phyloP scores from a whole-genome alignment of 2,113 vertebrate genomes.

The Ictalurus furcatus region DNA sequence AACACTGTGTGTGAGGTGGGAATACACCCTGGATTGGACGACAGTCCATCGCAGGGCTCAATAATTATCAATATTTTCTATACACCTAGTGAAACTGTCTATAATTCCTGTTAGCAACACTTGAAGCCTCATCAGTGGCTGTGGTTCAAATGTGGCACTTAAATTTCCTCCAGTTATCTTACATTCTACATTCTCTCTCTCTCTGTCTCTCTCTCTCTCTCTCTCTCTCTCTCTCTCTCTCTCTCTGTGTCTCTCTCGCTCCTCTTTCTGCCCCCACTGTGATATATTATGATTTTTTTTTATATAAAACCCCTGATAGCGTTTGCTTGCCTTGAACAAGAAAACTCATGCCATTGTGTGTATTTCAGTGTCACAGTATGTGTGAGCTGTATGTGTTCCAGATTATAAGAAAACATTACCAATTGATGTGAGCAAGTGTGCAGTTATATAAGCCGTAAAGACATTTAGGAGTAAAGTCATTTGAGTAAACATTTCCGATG shows the following conservation, averaged over 20 bases:
- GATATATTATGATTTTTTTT: not conserved
- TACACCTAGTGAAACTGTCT: not conserved
- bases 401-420: not conserved
- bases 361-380: not conserved
- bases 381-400: not conserved
- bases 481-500: not conserved
- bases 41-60: not conserved
- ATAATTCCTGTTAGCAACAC: not conserved
- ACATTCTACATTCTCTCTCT: not conserved
- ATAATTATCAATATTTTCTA: not conserved
- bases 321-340: not conserved
- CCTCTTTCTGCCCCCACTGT: too few species aligned
- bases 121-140: not conserved
- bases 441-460: not conserved
- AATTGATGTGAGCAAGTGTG: not conserved
- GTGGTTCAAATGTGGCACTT: constrained; percentile 8
- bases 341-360: not conserved
- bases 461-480: not conserved
- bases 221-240: too few species aligned
- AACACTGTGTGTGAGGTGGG: not conserved
- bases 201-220: too few species aligned
- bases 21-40: not conserved
- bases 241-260: too few species aligned
- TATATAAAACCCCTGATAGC: not conserved
- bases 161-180: not conserved